Base-by-base conservation (phyloP, 2,797 vertebrate genomes). In the Esox lucius region DNA sequence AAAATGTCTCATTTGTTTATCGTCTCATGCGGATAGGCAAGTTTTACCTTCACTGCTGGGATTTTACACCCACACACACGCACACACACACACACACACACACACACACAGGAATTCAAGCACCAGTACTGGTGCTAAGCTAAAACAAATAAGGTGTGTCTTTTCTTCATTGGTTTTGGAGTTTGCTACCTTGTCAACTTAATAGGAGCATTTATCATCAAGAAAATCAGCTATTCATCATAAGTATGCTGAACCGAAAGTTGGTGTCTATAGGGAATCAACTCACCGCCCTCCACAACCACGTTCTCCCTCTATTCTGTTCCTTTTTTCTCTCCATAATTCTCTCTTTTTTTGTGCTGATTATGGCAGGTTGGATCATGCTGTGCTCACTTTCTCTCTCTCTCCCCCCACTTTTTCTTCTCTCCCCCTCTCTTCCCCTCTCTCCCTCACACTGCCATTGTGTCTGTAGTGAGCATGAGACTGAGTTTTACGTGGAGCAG, bases 181-280 rank as follows among this genome's bases (percentile, higher is more conserved):
- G 24, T 39, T 59, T 62, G 62, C 76, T 78, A 79, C 59, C 53
- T 49, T 31, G 76, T 68, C 75, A 62, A 64, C 76, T 17, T 72
- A 79, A 79, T 75, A 53, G 75, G 68, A 72, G 26, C 51, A 72
- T 85, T 81, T 71, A 78, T 85, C 79, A 62, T 19, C 9, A n/a
- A 72, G 73, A 33, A 72, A 68, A 73, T 80, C 46, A 35, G 71
- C 56, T 26, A 13, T 71, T 51, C 24, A n/a, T 19, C 72, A 31
- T 15, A 26, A 62, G 46, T 68, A 70, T 76, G 73, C 70, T 49
- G 76, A 67, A 64, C 48, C 39, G 12, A 17, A 46, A 11, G 19
- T 13, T n/a, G 42, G 67, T 12, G 16, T n/a, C 67, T 46, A 24
- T 68, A 24, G 67, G 39, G 16, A 46, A 24, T 51, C 22, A 48